Evolutionary conservation across 1,140 invertebrate genomes (phyloP), one percentile per base, ranked within the genome.

Genomic region (Drosophila equinoxialis): DNA sequence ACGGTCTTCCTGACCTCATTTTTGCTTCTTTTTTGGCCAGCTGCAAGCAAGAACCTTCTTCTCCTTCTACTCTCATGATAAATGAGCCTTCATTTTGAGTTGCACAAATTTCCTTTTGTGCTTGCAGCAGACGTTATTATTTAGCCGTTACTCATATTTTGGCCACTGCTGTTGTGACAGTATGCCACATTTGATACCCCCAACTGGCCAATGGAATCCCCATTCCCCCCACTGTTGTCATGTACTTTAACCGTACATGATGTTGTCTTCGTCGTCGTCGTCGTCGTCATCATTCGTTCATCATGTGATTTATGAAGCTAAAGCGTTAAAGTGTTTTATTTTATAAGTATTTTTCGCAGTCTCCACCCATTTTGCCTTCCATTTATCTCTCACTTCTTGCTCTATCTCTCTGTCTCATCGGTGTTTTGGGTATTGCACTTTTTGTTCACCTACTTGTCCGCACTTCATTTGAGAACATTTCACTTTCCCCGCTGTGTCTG

Each of bases 61-160:
- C 62, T 48, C 8, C 33, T 35, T n/a, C 30, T 3, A 6, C 61
- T 59, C 54, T 73, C 55, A 76, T 79, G 76, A 79, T 79, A 79
- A 79, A 79, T 79, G 76, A 76, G 61, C 65, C 61, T 76, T 76
- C 76, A 57, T 68, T 75, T 74, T 48, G 68, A 62, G 48, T 58
- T 33, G 59, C 60, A 66, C 57, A 62, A 51, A 30, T 58, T 65
- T 67, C 61, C 55, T 72, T 79, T 77, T 37, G 64, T 78, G 63
- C 45, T 23, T 51, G 45, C 45, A 51, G 7, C 79, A 79, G 76
- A 81, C 82, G 87, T 83, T 89, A 87, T 87, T 87, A 89, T 87
- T 80, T 89, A 82, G 83, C 84, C 78, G 79, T 87, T 87, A 87
- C 84, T 87, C 83, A 87, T 81, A 87, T 87, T 89, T 77, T 77